phyloP scores from a whole-genome alignment of 2,797 vertebrate genomes.

The Sebastes kiyomatsui region DNA sequence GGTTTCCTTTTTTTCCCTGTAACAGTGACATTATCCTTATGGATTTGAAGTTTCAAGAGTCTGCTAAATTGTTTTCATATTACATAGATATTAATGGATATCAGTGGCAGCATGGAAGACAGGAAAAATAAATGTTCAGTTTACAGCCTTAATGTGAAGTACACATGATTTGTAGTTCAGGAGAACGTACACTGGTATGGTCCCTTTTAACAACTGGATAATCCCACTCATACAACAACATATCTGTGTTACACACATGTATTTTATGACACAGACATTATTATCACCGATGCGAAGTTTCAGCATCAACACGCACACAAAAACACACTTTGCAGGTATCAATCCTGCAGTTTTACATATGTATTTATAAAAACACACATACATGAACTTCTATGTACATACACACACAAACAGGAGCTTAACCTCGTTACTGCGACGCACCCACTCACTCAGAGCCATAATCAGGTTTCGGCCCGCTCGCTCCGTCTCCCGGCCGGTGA shows the following conservation, averaged over 20 bases:
- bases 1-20: neutral
- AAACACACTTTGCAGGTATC: neutral
- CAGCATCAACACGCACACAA: neutral
- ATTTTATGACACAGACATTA: neutral
- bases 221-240: neutral
- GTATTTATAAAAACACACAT: neutral
- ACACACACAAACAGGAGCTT: neutral
- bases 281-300: neutral
- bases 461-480: conserved; percentile 27
- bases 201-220: neutral
- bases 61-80: neutral
- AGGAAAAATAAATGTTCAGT: neutral
- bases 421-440: conserved; percentile 8
- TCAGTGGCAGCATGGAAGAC: neutral
- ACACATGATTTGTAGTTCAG: neutral
- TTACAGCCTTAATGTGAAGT: neutral
- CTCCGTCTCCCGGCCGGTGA: conserved; percentile 24
- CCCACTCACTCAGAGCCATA: conserved; percentile 26
- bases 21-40: neutral
- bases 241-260: neutral
- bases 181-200: neutral
- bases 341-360: neutral
- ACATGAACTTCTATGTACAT: neutral
- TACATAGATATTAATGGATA: neutral
- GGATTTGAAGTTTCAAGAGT: neutral